Evolutionary conservation across 2,888 invertebrate genomes (phyloP), one percentile per base, ranked within the genome.

Genomic region (Calliopum simillimum): DNA sequence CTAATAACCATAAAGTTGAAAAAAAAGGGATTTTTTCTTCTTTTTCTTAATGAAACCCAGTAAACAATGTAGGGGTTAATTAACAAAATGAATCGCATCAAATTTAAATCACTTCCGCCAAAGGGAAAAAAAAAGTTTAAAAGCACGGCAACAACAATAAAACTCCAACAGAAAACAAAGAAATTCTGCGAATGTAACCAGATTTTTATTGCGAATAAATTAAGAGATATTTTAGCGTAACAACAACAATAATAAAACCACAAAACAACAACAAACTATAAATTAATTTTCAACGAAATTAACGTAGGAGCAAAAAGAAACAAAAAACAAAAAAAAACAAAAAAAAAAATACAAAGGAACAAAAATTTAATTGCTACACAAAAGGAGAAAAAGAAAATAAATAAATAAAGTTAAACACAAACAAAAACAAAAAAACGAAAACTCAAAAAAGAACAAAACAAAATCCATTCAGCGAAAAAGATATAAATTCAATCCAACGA

Each of bases 121-220:
- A 33, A 3, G 8, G 8, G 14, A 11, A 47, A 62, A 25, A 44
- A 4, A 14, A 46, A 62, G 23, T 43, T 21, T 13, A 46, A 19
- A 25, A 63, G 33, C 4, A 33, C 51, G n/a, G 25, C 23, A 23
- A 19, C 25, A 11, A 6, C 1, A 23, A 21, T 33, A 19, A 33
- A 12, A 12, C 6, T 8, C 3, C 1, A 21, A 19, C 23, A 19
- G 19, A 14, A 23, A 33, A 41, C 8, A 14, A 58, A 33, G 33
- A 58, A 33, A 51, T 51, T 51, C 51, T 21, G 14, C 51, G 51
- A 51, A 51, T 51, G 11, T 21, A 8, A 21, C 13, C 51, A 21
- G n/a, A 21, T 19, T 51, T 51, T 51, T 51, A 51, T 51, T 51
- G 51, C 51, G 51, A 51, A 51, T 51, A 21, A 51, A 51, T 51